phyloP scores from a whole-genome alignment of 2,888 invertebrate species.

The Agrotis puta region DNA sequence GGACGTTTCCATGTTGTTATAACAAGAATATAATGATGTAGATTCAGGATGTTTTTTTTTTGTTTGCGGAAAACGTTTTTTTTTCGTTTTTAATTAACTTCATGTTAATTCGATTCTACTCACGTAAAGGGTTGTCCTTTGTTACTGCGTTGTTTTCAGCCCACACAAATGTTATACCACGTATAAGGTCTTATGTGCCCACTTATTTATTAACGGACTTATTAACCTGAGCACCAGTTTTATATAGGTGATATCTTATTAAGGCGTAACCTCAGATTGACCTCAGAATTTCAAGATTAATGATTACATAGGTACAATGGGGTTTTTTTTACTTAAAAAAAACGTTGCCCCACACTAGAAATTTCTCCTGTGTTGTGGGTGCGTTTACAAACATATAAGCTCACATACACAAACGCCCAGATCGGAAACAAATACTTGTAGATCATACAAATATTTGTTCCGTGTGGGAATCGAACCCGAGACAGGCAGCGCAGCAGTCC shows the following conservation, averaged over 20 bases:
- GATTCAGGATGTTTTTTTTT: slow-evolving; percentile 25
- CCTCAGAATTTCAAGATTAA: too few species aligned
- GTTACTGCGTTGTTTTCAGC: slow-evolving; percentile 33
- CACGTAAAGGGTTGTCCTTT: slow-evolving; percentile 47
- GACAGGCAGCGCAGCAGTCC: too few species aligned
- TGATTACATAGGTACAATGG: too few species aligned
- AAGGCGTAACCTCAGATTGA: not conserved
- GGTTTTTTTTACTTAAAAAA: too few species aligned
- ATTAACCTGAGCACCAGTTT: not conserved
- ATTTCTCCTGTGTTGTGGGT: too few species aligned
- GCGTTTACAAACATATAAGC: too few species aligned
- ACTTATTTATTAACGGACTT: too few species aligned
- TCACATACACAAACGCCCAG: too few species aligned
- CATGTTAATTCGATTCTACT: slow-evolving; percentile 51
- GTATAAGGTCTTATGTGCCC: not conserved
- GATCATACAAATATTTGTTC: too few species aligned
- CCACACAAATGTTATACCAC: not conserved
- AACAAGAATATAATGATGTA: slow-evolving; percentile 28
- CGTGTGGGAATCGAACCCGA: too few species aligned
- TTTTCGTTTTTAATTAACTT: slow-evolving; percentile 52
- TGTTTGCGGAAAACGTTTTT: slow-evolving; percentile 26
- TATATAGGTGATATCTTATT: not conserved
- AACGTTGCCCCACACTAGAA: too few species aligned
- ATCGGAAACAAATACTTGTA: too few species aligned
- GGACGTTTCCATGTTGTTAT: not conserved